These are phyloP conservation scores for Xylota segnis DNA, from an alignment of 2,888 invertebrate species.

Conservation along the genomic window DNA sequence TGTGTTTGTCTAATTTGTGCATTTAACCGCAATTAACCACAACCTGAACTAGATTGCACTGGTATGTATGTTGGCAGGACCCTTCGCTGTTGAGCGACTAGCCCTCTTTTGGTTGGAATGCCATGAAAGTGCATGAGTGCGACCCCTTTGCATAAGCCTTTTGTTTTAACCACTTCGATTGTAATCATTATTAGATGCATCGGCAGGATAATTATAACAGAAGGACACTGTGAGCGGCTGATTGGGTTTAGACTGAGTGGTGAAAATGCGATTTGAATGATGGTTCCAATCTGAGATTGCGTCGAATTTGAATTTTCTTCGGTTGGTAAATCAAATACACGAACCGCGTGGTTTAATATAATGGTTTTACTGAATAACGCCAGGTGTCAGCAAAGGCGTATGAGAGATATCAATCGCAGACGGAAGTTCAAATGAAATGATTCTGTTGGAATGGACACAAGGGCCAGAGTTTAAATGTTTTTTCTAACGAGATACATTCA, in stretches of 20 bases:
- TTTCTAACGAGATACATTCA: no score
- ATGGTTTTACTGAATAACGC: not conserved
- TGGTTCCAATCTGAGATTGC: conserved; percentile 24
- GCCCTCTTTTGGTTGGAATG: conserved; percentile 20
- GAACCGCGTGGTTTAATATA: not conserved
- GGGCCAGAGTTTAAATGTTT: no score
- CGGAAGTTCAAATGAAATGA: no score
- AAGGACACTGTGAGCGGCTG: not conserved
- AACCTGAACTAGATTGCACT: conserved; percentile 23
- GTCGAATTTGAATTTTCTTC: conserved; percentile 20
- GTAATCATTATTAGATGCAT: not conserved
- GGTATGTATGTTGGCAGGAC: conserved; percentile 23
- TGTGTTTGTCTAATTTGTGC: conserved; percentile 61
- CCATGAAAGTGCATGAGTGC: conserved; percentile 34
- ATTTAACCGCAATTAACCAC: conserved; percentile 64
- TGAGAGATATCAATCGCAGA: not conserved
- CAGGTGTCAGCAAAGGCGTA: not conserved
- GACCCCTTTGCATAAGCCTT: conserved; percentile 23
- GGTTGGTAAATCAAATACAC: not conserved
- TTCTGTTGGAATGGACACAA: no score
- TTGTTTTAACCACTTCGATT: conserved; percentile 17
- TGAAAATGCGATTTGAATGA: not conserved
- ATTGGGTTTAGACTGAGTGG: not conserved
- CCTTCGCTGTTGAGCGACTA: conserved; percentile 20
- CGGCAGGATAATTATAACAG: not conserved